Evolutionary conservation across 2,888 invertebrate genomes (phyloP), one percentile per base, ranked within the genome.

Genomic region (Apantesis nais): DNA sequence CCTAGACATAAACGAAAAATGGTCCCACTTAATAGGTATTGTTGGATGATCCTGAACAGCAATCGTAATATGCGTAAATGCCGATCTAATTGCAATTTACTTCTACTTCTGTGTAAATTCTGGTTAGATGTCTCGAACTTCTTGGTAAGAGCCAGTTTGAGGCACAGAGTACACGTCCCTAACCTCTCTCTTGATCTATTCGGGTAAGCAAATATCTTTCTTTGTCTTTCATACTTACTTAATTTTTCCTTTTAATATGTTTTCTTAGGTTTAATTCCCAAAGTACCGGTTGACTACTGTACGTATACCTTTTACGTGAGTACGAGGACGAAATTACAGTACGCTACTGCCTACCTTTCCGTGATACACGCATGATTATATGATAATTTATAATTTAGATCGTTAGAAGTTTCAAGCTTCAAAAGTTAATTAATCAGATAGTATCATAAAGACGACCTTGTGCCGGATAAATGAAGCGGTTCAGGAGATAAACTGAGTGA

Each of bases 371-470:
- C 16, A 29, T 58, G 14, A 25, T 11, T 14, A 41, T 34, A 2
- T 34, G 34, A 34, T 34, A 41, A 41, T 41, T 2, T 14, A 14
- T 12, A 41, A 29, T 31, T 31, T 1, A 62, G 41, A 39, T 25
- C 16, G 7, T 14, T 63, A 19, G 41, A 19, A 55, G 37, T 55
- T 12, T 55, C 12, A 12, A 55, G 25, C 37, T 12, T 37, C 55
- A 52, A 25, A 37, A 16, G 37, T 52, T 66, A 73, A 72, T 73
- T 75, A 77, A 70, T 72, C 71, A 64, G 66, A 44, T 62, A n/a
- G 65, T 39, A 74, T 75, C 72, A 76, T 79, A 62, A 41, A 62
- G 29, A n/a, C 66, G 75, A 74, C 81, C 82, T 81, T 81, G 82
- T 67, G 60, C 73, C 44, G 37, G 70, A 68, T 72, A 64, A 62